These are phyloP conservation scores for Limulus polyphemus DNA, from an alignment of 2,888 invertebrate species.

Conservation along the genomic window DNA sequence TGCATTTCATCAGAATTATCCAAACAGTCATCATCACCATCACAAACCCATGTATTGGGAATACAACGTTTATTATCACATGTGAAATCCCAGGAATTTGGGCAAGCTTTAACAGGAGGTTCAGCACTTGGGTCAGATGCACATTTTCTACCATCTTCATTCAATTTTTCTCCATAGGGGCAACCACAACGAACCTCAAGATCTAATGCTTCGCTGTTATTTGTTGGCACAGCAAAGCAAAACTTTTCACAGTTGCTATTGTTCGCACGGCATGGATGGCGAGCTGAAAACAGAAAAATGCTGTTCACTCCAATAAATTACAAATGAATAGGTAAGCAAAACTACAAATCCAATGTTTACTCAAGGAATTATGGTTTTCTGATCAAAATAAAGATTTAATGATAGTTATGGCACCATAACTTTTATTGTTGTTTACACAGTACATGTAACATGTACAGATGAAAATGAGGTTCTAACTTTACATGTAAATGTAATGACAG, in stretches of 20 bases:
- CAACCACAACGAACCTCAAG: slow-evolving; percentile 68
- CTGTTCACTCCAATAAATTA: too few species aligned
- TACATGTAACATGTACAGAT: too few species aligned
- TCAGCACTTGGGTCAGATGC: slow-evolving; percentile 68
- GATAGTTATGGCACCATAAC: too few species aligned
- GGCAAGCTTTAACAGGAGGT: slow-evolving; percentile 75
- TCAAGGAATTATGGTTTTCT: background rate
- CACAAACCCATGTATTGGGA: slow-evolving; percentile 88
- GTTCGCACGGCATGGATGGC: slow-evolving; percentile 67
- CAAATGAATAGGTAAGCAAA: background rate
- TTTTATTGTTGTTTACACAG: too few species aligned
- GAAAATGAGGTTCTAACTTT: too few species aligned
- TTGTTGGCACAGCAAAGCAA: slow-evolving; percentile 75
- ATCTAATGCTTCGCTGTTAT: slow-evolving; percentile 33
- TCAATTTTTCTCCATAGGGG: slow-evolving; percentile 76
- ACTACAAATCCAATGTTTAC: background rate
- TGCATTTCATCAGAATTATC: slow-evolving; percentile 91
- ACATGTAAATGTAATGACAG: too few species aligned
- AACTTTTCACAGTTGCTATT: slow-evolving; percentile 90
- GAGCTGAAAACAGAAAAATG: slow-evolving; percentile 27
- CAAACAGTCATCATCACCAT: slow-evolving; percentile 89
- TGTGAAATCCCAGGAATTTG: slow-evolving; percentile 84
- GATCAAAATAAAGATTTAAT: background rate
- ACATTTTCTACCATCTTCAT: slow-evolving; percentile 53
- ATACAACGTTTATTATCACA: slow-evolving; percentile 85